Evolutionary conservation across 2,113 vertebrate species (phyloP).

Genomic region (Saiga tatarica): DNA sequence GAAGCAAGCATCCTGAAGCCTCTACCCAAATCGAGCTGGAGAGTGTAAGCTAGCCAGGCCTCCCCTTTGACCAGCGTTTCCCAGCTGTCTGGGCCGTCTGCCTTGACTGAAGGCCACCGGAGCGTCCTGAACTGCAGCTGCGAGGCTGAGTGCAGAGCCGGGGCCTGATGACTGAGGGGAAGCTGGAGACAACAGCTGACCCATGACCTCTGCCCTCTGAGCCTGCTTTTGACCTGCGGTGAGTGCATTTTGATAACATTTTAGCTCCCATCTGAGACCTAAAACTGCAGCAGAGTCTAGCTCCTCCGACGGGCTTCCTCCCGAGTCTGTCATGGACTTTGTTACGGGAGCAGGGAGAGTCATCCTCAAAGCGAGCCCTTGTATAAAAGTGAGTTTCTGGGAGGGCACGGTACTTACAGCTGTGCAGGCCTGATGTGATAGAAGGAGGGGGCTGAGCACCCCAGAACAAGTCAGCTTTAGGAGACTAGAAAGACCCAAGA

Average conservation of each 20-base stretch:
- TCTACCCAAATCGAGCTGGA: not conserved
- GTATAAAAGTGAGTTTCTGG: not conserved
- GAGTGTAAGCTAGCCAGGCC: not conserved
- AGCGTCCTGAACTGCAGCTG: rapidly evolving
- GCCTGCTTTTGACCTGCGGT: not conserved
- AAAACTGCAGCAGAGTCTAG: not conserved
- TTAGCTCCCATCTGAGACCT: not conserved
- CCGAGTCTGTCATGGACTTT: not conserved
- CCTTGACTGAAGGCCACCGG: no score
- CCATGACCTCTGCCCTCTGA: not conserved
- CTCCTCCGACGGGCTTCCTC: not conserved
- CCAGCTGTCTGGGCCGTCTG: not conserved
- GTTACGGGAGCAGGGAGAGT: not conserved
- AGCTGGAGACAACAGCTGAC: not conserved
- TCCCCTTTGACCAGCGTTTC: not conserved
- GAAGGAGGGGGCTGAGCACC: not conserved
- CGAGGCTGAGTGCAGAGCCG: rapidly evolving
- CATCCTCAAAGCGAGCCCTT: not conserved
- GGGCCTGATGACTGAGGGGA: not conserved
- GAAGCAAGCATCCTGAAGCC: not conserved
- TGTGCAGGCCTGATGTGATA: not conserved
- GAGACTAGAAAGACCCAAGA: not conserved
- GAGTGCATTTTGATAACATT: not conserved
- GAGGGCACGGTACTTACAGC: not conserved
- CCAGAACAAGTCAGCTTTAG: not conserved